A percentile compares a stretch with the other conserved stretches of the same genome.
These are phyloP conservation scores for Hirundo rustica DNA, from an alignment of 2,797 vertebrate species.

Conservation along the genomic window DNA sequence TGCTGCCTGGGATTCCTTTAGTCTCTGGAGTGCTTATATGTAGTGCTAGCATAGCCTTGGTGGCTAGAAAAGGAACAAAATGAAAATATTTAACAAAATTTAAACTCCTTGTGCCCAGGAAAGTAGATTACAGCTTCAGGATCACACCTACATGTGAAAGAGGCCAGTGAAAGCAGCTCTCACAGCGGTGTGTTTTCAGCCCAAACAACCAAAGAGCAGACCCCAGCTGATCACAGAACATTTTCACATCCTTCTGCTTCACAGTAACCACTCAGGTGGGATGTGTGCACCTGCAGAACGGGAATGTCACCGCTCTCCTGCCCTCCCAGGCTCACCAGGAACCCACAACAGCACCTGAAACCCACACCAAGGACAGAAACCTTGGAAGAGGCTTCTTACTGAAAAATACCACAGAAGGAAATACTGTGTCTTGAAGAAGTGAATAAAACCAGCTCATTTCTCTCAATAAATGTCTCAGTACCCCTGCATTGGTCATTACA, in stretches of 20 bases:
- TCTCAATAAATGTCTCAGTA: neutral
- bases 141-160: neutral
- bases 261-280: neutral
- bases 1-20: neutral
- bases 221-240: neutral
- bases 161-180: neutral
- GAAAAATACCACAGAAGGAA: neutral
- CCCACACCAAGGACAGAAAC: neutral
- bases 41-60: neutral
- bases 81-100: neutral
- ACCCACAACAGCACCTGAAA: neutral
- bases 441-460: neutral
- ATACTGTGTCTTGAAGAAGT: neutral
- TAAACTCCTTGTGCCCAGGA: neutral
- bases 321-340: neutral
- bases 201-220: neutral
- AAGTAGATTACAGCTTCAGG: neutral
- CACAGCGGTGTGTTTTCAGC: neutral
- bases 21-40: neutral
- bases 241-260: neutral
- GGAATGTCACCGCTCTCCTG: neutral
- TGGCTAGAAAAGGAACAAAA: neutral
- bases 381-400: neutral
- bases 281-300: neutral
- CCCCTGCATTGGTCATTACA: neutral